phyloP scores from a whole-genome alignment of 2,113 vertebrate genomes.

The Macquaria australasica region DNA sequence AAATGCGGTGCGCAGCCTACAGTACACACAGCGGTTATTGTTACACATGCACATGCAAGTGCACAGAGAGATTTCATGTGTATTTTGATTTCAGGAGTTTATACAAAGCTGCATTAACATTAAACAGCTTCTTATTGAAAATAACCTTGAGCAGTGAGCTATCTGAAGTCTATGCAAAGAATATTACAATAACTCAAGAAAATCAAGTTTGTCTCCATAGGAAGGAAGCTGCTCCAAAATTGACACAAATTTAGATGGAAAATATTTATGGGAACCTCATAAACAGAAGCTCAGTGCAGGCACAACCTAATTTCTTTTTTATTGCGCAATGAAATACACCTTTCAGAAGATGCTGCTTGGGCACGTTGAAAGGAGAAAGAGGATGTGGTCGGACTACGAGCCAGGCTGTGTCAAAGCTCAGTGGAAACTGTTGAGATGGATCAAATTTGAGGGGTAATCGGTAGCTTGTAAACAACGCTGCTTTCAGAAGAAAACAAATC shows the following conservation, averaged over 20 bases:
- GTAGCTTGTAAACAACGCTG: constrained; percentile 70
- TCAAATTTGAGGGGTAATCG: constrained; percentile 71
- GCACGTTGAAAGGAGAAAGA: background rate
- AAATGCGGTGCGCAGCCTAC: background rate
- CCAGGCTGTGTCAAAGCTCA: constrained; percentile 24
- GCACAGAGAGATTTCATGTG: background rate
- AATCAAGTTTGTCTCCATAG: constrained; percentile 38
- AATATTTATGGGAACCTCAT: constrained; percentile 61
- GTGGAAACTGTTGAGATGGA: constrained; percentile 56
- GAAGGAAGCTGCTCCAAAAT: constrained; percentile 43
- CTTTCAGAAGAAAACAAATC: constrained; percentile 77
- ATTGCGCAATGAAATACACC: constrained; percentile 56
- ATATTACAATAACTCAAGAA: constrained; percentile 30
- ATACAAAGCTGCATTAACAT: constrained; percentile 20
- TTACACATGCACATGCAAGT: background rate
- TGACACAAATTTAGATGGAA: constrained; percentile 65
- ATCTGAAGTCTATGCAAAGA: constrained; percentile 7
- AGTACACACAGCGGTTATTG: background rate
- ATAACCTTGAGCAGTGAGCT: constrained; percentile 32
- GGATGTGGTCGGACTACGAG: background rate
- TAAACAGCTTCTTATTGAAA: constrained; percentile 27
- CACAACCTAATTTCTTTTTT: constrained; percentile 60
- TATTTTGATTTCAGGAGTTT: constrained; percentile 25
- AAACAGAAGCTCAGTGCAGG: constrained; percentile 41
- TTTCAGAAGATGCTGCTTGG: constrained; percentile 25